Conservation (phyloP, 2,888 invertebrate genomes). For the Julus scanicus region DNA sequence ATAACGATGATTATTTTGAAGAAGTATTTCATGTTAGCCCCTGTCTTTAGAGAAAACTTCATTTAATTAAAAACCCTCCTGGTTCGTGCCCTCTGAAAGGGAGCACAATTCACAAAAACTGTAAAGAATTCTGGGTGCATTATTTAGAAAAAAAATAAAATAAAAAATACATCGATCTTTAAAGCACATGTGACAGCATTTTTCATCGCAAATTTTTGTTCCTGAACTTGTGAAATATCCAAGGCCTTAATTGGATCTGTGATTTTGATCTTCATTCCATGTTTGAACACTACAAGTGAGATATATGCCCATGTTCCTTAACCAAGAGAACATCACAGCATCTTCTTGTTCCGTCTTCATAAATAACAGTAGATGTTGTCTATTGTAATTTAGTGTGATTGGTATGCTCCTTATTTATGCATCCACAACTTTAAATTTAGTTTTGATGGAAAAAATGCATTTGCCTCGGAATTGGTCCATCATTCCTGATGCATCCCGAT, state of each 20-base stretch:
- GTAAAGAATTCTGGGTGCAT: no score
- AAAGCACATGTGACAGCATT: neutral
- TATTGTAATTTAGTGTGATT: conserved; percentile 43
- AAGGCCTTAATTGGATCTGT: neutral
- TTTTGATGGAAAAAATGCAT: conserved; percentile 37
- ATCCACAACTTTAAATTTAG: conserved; percentile 41
- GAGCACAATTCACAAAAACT: no score
- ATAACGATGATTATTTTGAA: neutral
- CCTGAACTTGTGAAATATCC: neutral
- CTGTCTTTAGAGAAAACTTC: no score
- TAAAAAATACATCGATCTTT: no score
- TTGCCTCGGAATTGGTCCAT: conserved; percentile 44
- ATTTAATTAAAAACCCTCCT: no score
- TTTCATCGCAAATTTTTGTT: neutral
- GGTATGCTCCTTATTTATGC: conserved; percentile 40
- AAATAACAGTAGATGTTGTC: conserved; percentile 16
- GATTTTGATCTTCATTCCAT: neutral
- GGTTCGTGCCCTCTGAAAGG: no score
- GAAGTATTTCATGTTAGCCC: neutral
- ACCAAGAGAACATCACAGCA: neutral
- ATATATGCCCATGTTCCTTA: neutral
- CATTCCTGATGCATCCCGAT: conserved; percentile 41
- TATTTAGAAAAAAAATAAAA: no score
- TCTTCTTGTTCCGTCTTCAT: neutral
- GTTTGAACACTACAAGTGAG: neutral